Evolutionary conservation across 1,140 invertebrate genomes (phyloP).

Genomic region (Bombus ignitus): DNA sequence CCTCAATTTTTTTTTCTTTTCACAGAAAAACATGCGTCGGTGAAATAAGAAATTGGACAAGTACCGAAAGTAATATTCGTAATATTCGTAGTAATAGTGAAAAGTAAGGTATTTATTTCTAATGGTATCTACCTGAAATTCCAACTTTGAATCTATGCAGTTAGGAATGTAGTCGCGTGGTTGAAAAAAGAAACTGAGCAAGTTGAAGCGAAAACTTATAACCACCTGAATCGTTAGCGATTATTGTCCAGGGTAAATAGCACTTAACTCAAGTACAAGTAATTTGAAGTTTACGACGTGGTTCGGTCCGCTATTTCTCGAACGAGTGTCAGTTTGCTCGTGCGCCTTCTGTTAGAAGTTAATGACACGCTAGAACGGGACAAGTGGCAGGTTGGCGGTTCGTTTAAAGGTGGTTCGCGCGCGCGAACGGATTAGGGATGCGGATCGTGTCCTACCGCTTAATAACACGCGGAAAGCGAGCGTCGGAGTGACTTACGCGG

Average conservation of each 20-base stretch:
- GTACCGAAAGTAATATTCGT: no score
- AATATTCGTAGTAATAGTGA: no score
- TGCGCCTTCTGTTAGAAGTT: neutral
- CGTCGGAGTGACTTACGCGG: conserved; percentile 1
- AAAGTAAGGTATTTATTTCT: no score
- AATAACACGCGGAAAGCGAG: conserved; percentile 1
- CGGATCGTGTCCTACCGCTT: neutral
- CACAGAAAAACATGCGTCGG: no score
- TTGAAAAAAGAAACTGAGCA: no score
- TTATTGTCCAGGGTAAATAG: neutral
- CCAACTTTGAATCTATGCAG: no score
- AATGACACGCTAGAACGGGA: neutral
- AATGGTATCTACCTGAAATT: no score
- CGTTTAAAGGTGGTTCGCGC: neutral
- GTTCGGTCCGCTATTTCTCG: neutral
- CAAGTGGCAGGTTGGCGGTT: neutral
- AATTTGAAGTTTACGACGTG: neutral
- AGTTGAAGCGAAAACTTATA: neutral
- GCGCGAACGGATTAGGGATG: neutral
- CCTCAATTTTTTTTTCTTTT: no score
- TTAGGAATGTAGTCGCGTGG: no score
- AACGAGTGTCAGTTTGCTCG: neutral
- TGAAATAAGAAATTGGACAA: neutral
- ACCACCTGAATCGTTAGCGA: neutral
- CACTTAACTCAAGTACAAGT: neutral